Evolutionary conservation across 2,797 vertebrate genomes (phyloP), one percentile per base, ranked within the genome.

Genomic region (Cyprinodon diabolis): DNA sequence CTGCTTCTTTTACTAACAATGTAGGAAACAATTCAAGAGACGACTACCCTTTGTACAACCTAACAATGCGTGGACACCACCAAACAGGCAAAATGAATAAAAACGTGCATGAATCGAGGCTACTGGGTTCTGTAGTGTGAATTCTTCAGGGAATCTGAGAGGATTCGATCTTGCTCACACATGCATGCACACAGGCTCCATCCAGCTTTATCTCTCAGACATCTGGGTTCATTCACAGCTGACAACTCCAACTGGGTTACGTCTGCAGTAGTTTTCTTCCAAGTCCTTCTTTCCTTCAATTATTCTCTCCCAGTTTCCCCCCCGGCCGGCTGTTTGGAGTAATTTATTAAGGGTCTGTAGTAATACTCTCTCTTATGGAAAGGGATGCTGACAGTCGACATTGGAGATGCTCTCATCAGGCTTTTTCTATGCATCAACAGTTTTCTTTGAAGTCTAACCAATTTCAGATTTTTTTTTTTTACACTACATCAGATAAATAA

Each of bases 201-300:
- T 12, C 76, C 65, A 69, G 78, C 75, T 81, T 82, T 77, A 87
- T 91, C 85, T 79, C 75, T 76, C 80, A 82, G 81, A 90, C 83
- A 91, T 90, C 89, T 90, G 84, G 72, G 65, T 85, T 90, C 74
- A 87, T 87, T 92, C 86, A 87, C 72, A 85, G 51, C 78, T 82
- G 88, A 88, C 84, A 86, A 82, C 87, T 81, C 80, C 76, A 68
- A 85, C 88, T 84, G 89, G 73, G 85, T 77, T 78, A 55, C 51
- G 45, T 86, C 84, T 84, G 68, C 74, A 77, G 55, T 63, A 76
- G 52, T 65, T 76, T 76, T 81, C 74, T 74, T 75, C n/a, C 12
- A 30, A 5, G 8, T 45, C 6, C 47, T 66, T 12, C 13, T 12
- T 43, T 23, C 37, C 58, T 48, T 15, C 37, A 48, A n/a, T n/a